These are phyloP conservation scores for Heliconius hewitsoni DNA, from an alignment of 1,140 invertebrate genomes.

Conservation along the genomic window DNA sequence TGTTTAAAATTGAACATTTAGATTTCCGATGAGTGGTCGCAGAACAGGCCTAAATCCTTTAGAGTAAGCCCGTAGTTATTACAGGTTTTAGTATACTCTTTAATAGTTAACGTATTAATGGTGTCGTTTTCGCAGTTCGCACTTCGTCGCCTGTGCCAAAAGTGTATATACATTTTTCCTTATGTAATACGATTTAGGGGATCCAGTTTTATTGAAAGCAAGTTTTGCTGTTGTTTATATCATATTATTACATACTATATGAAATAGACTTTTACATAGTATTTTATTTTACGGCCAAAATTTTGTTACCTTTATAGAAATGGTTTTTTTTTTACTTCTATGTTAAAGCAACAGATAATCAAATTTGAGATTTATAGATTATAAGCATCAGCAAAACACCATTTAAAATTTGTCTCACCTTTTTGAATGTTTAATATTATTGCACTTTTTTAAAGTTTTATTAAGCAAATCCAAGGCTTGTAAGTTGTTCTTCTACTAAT, in stretches of 20 bases:
- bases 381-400: not conserved
- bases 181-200: constrained; percentile 26
- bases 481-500: not conserved
- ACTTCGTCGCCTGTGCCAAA: constrained; percentile 75
- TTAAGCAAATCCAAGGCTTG: constrained; percentile 2
- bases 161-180: constrained; percentile 73
- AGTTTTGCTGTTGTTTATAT: constrained; percentile 8
- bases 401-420: constrained; percentile 1
- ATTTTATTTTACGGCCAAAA: not conserved
- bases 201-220: constrained; percentile 1
- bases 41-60: constrained; percentile 70
- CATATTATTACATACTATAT: not conserved
- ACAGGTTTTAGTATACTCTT: constrained; percentile 70
- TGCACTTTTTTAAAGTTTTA: constrained; percentile 7
- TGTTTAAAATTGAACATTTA: constrained; percentile 2
- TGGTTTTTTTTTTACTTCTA: not conserved
- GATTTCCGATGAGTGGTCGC: constrained; percentile 10
- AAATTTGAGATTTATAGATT: not conserved
- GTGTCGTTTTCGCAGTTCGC: constrained; percentile 57
- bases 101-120: constrained; percentile 53
- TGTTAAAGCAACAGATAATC: not conserved
- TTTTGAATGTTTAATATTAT: constrained; percentile 10
- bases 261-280: not conserved
- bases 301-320: not conserved
- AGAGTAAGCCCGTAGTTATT: constrained; percentile 74